A percentile compares a stretch with the other conserved stretches of the same genome.
phyloP scores from a whole-genome alignment of 1,140 invertebrate species.

The Pectinophora gossypiella region DNA sequence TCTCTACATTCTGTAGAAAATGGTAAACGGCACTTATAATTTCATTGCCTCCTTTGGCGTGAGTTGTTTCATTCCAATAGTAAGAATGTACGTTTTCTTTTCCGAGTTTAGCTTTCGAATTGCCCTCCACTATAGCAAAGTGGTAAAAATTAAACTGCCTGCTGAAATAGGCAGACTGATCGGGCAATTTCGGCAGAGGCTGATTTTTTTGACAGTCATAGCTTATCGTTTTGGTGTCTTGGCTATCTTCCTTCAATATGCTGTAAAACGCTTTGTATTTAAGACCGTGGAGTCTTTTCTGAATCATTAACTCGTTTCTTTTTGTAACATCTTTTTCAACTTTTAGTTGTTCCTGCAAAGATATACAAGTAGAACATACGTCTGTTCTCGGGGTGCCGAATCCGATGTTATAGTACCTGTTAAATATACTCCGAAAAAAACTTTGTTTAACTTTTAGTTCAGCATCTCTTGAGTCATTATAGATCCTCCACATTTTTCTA shows the following conservation, averaged over 20 bases:
- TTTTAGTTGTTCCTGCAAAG: not conserved
- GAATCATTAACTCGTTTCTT: not conserved
- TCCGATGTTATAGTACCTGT: conserved; percentile 2
- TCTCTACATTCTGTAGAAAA: conserved; percentile 3
- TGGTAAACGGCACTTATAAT: conserved; percentile 33
- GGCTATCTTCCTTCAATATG: conserved; percentile 15
- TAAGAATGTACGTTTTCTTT: conserved; percentile 25
- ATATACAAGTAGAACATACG: conserved; percentile 1
- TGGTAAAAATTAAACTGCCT: conserved; percentile 43
- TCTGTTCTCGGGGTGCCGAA: conserved; percentile 1
- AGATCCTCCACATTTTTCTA: conserved; percentile 7
- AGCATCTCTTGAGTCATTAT: not conserved
- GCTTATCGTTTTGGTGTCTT: conserved; percentile 19
- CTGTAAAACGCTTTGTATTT: conserved; percentile 23
- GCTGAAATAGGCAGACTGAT: conserved; percentile 42
- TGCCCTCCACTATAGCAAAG: conserved; percentile 33
- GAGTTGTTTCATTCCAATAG: conserved; percentile 35
- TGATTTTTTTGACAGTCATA: conserved; percentile 47
- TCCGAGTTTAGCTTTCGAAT: not conserved
- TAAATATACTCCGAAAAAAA: conserved; percentile 5
- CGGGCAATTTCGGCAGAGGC: conserved; percentile 35
- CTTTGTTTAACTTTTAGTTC: conserved; percentile 12
- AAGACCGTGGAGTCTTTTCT: conserved; percentile 2
- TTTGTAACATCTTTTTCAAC: not conserved
- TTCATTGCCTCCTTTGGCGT: conserved; percentile 35